phyloP scores from a whole-genome alignment of 2,113 vertebrate genomes.

The Bos indicus region DNA sequence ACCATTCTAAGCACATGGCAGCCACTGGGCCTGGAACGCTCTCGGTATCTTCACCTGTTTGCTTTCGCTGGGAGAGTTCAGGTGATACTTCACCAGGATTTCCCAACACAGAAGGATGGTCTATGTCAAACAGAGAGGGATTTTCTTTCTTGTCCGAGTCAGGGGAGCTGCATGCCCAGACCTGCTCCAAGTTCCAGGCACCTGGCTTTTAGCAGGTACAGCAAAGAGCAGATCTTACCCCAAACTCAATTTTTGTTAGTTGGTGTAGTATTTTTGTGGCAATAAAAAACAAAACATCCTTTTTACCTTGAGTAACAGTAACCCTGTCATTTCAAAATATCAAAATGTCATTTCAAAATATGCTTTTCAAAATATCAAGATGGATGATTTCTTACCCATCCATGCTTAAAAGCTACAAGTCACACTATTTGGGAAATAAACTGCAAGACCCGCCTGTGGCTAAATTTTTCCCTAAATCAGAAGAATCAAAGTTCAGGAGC shows the following conservation, averaged over 20 bases:
- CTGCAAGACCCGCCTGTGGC: neutral
- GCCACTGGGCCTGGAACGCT: conserved; percentile 29
- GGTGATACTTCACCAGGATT: conserved; percentile 72
- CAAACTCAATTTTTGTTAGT: neutral
- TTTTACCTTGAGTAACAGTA: neutral
- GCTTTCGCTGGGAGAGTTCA: conserved; percentile 65
- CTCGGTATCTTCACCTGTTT: conserved; percentile 56
- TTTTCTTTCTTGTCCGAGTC: conserved; percentile 35
- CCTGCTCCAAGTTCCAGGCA: conserved; percentile 60
- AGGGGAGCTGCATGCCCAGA: conserved; percentile 49
- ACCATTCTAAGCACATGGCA: neutral
- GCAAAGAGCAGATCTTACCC: neutral
- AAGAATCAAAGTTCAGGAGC: neutral
- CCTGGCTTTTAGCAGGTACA: conserved; percentile 54
- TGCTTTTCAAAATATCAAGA: neutral
- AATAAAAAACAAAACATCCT: neutral
- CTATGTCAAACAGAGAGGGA: conserved; percentile 63
- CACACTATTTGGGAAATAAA: neutral
- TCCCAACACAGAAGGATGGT: conserved; percentile 71
- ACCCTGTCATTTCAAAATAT: neutral
- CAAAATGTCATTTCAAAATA: neutral
- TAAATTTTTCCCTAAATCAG: neutral
- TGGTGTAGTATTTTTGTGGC: neutral
- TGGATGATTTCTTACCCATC: neutral
- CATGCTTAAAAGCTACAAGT: neutral